A percentile compares a stretch with the other conserved stretches of the same genome.
phyloP scores from a whole-genome alignment of 2,888 invertebrate genomes.

The Tholera decimalis region DNA sequence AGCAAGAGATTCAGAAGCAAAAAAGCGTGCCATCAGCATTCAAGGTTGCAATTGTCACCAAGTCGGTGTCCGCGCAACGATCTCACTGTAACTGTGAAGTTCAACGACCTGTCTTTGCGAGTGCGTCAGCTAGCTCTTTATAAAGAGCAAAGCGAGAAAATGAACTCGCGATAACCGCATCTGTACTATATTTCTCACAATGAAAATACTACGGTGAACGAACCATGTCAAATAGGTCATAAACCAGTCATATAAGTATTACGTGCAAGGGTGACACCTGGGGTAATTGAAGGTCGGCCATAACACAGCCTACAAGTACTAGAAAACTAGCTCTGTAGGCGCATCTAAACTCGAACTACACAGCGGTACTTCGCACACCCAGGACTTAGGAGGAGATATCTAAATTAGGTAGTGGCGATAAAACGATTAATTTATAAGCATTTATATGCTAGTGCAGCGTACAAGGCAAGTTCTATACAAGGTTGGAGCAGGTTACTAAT shows the following conservation, averaged over 20 bases:
- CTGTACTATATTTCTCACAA: conserved; percentile 78
- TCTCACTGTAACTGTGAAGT: conserved; percentile 79
- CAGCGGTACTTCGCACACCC: background rate
- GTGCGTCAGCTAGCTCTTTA: conserved; percentile 88
- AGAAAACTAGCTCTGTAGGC: conserved; percentile 49
- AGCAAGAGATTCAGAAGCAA: conserved; percentile 3
- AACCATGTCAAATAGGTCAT: conserved; percentile 83
- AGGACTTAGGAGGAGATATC: conserved; percentile 30
- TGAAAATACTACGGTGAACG: conserved; percentile 81
- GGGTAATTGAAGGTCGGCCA: conserved; percentile 75
- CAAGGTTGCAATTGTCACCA: conserved; percentile 83
- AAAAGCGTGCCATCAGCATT: conserved; percentile 41
- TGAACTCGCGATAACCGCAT: conserved; percentile 86
- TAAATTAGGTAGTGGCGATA: conserved; percentile 62
- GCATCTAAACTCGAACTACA: conserved; percentile 23
- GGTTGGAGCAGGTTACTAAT: conserved; percentile 80
- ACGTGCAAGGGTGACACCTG: conserved; percentile 77
- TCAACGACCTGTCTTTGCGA: conserved; percentile 82
- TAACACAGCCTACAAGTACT: conserved; percentile 66
- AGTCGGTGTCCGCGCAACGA: conserved; percentile 77
- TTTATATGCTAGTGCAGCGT: conserved; percentile 71
- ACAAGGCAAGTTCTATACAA: conserved; percentile 74
- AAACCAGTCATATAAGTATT: conserved; percentile 78
- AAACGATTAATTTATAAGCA: conserved; percentile 74
- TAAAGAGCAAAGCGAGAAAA: conserved; percentile 89